phyloP scores from a whole-genome alignment of 2,113 vertebrate species.

The Petaurus breviceps region DNA sequence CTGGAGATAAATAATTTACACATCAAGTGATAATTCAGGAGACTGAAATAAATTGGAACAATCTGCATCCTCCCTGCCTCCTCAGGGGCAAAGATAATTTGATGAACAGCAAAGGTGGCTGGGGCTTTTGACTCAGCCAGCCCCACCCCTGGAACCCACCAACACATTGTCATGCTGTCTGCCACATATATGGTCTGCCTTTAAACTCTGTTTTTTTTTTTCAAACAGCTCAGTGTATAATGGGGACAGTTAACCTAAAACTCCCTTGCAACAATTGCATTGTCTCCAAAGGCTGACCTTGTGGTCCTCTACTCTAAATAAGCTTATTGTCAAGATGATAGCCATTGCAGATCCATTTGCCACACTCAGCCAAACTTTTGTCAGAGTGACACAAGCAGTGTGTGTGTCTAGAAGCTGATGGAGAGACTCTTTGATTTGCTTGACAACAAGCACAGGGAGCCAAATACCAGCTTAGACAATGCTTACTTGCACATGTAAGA shows the following conservation, averaged over 20 bases:
- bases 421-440: background rate
- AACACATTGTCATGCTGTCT: background rate
- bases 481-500: background rate
- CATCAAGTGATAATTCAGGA: background rate
- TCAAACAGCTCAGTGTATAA: background rate
- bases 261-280: background rate
- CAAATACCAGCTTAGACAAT: background rate
- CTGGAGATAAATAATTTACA: background rate
- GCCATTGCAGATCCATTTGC: accelerated
- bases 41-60: conserved; percentile 34
- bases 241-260: too few relatives aligned
- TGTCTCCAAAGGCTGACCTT: background rate
- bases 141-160: background rate
- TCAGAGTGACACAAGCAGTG: accelerated
- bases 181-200: accelerated
- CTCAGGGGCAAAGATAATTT: background rate
- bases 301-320: accelerated
- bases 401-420: background rate
- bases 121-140: background rate
- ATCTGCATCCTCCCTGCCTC: background rate
- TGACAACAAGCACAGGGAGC: background rate
- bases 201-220: background rate
- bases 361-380: background rate
- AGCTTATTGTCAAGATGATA: background rate
- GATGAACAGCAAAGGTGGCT: background rate